Evolutionary conservation across 2,113 vertebrate species (phyloP).

Genomic region (Lagenorhynchus albirostris): DNA sequence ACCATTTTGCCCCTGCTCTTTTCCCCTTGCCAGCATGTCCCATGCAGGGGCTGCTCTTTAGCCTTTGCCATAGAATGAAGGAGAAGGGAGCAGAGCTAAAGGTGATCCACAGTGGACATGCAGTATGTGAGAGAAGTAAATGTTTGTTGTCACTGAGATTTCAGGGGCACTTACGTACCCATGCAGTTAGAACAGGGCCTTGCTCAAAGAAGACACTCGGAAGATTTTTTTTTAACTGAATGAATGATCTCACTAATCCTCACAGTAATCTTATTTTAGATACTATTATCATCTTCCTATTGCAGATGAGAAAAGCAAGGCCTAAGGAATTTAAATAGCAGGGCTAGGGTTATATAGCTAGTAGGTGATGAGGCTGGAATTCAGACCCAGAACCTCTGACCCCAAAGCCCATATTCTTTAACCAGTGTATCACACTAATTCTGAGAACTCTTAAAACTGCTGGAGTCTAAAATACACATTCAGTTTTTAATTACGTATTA

Average conservation of each 20-base stretch:
- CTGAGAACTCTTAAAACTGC: background rate
- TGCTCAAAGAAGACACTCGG: background rate
- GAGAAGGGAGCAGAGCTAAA: background rate
- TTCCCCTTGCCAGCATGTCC: background rate
- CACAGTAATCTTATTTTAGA: background rate
- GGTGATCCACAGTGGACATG: background rate
- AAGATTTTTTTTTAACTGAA: background rate
- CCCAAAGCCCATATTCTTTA: background rate
- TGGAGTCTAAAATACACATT: background rate
- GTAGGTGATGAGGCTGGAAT: background rate
- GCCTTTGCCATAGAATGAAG: background rate
- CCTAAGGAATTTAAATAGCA: background rate
- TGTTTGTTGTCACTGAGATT: background rate
- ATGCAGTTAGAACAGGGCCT: background rate
- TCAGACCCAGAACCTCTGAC: background rate
- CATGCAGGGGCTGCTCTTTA: background rate
- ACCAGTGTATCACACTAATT: background rate
- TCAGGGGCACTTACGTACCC: background rate
- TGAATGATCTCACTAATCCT: background rate
- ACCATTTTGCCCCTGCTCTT: background rate
- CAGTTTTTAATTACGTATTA: background rate
- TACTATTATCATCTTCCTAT: background rate
- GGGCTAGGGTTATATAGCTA: background rate
- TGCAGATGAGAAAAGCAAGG: background rate
- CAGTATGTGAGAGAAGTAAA: background rate